Base-by-base conservation (phyloP, 2,888 invertebrate species). In the Maniola hyperantus region DNA sequence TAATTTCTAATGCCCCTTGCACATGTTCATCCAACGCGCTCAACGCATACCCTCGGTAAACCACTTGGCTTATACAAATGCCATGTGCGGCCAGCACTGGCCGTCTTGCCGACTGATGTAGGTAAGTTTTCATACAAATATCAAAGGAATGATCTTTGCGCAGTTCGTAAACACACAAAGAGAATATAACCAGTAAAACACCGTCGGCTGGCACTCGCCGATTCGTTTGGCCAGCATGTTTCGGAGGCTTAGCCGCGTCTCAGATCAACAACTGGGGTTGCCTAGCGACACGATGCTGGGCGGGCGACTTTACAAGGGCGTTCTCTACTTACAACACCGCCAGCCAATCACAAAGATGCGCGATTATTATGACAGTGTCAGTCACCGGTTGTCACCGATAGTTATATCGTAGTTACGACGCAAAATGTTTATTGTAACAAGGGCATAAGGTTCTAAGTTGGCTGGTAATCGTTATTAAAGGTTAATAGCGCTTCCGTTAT, bases 351-450 rank as follows among this genome's bases (percentile, higher is more conserved):
- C 74, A 71, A 74, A 74, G 89, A 91, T 85, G 83, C 81, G 76
- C 79, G 76, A 76, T 73, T 84, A 81, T 87, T 91, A 90, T 89
- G 90, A 91, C 89, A 87, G 53, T 88, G 86, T 88, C 90, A 89
- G 79, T 81, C 79, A 75, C 72, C 76, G 73, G 74, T 78, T 81
- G 83, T 83, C 84, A 88, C 83, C 76, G 73, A 69, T 36, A 60
- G 13, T 62, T 61, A 68, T 39, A 51, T 26, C 64, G 13, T n/a
- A 69, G 26, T 42, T 36, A 50, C 64, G 76, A 71, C 70, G 66
- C 65, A 71, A 67, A 71, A 13, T 62, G n/a, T 6, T 71, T 75
- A 72, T 72, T 81, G 77, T 15, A 0, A 0, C 1, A 0, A 44
- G 2, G 15, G 0, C 0, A 5, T 48, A 73, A 65, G 33, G 74